Conservation (phyloP, 2,113 vertebrate genomes). For the Tragelaphus imberbis region DNA sequence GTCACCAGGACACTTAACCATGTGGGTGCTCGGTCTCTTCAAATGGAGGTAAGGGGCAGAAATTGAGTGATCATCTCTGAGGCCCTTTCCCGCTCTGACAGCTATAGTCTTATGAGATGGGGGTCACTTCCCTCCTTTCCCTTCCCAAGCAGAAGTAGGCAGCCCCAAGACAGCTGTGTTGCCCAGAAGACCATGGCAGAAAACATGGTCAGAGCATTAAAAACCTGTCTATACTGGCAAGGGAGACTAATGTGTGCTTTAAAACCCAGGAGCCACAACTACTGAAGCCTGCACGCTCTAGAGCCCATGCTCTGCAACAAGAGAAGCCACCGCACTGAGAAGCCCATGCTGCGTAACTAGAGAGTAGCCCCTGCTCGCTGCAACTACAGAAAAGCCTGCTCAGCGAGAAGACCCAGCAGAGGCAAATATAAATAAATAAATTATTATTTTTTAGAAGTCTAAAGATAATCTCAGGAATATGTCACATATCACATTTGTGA, state of each 20-base stretch:
- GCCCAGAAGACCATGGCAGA: background rate
- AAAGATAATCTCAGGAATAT: background rate
- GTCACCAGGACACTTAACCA: background rate
- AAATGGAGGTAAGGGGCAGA: background rate
- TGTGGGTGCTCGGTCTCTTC: background rate
- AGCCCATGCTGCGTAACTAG: rapidly evolving
- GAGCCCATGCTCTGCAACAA: background rate
- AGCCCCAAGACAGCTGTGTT: background rate
- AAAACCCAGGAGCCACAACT: background rate
- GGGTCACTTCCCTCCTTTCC: background rate
- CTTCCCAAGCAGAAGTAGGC: background rate
- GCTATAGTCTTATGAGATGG: background rate
- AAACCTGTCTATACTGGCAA: background rate
- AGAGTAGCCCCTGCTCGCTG: background rate
- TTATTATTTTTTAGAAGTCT: background rate
- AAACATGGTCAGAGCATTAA: background rate
- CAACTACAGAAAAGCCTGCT: background rate
- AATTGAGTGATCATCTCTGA: background rate
- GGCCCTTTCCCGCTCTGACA: background rate
- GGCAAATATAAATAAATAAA: background rate
- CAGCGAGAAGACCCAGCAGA: background rate
- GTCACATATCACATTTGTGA: background rate
- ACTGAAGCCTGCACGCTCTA: background rate
- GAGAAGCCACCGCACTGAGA: background rate
- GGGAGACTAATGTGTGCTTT: background rate